Conservation (phyloP, 2,113 vertebrate genomes). For the Chionodraco myersi region DNA sequence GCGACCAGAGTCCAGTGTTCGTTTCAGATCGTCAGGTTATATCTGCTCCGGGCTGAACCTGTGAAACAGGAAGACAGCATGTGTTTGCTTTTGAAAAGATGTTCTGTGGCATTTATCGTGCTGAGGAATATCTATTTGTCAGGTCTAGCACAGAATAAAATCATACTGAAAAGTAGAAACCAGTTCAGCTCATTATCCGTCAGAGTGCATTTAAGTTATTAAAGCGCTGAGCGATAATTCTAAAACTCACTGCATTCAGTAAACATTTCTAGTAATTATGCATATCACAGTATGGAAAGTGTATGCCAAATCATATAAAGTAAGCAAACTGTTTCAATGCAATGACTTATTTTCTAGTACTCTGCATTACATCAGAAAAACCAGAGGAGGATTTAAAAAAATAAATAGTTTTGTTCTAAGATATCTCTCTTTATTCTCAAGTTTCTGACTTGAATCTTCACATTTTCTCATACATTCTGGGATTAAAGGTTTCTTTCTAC, state of each 20-base stretch:
- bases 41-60: constrained; percentile 9
- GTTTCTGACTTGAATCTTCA: not conserved
- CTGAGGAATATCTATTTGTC: constrained; percentile 22
- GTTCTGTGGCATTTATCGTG: not conserved
- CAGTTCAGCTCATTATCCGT: not conserved
- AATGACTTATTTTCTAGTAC: not conserved
- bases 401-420: too few relatives aligned
- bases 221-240: not conserved
- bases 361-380: not conserved
- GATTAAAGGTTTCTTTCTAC: too few relatives aligned
- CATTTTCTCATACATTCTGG: not conserved
- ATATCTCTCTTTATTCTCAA: too few relatives aligned
- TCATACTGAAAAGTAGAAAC: not conserved
- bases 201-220: constrained; percentile 2
- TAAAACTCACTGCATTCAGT: not conserved
- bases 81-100: constrained; percentile 14
- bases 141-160: not conserved
- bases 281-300: too few relatives aligned
- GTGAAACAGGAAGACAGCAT: not conserved
- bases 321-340: not conserved
- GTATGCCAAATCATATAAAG: not conserved
- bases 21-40: constrained; percentile 12
- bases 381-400: too few relatives aligned
- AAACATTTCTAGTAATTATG: not conserved
- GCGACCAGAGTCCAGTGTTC: constrained; percentile 4